A percentile compares a stretch with the other conserved stretches of the same genome.
Conservation (phyloP, 2,797 vertebrate genomes). For the Takifugu rubripes region DNA sequence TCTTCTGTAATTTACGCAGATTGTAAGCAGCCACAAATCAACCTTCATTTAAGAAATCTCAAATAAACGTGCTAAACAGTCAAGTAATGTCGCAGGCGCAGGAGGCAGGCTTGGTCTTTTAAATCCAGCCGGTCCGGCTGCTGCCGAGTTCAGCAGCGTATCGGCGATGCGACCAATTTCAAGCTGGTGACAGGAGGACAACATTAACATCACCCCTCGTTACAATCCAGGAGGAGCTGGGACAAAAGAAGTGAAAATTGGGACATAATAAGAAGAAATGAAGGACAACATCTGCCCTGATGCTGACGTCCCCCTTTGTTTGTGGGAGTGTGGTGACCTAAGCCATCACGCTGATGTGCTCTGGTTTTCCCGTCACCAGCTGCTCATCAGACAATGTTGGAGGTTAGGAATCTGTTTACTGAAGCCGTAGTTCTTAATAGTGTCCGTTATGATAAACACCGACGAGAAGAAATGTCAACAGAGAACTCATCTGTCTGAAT, state of each 20-base stretch:
- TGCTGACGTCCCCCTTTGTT: too few species aligned
- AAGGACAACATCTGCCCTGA: too few species aligned
- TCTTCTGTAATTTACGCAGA: not conserved
- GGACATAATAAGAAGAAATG: too few species aligned
- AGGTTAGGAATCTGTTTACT: slow-evolving; percentile 51
- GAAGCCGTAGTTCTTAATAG: slow-evolving; percentile 22
- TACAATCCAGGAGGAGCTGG: too few species aligned
- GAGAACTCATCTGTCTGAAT: slow-evolving; percentile 14
- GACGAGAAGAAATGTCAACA: slow-evolving; percentile 33
- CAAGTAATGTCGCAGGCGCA: slow-evolving; percentile 17
- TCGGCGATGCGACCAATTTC: too few species aligned
- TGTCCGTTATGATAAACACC: slow-evolving; percentile 13
- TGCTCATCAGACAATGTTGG: slow-evolving; percentile 13
- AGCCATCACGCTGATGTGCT: too few species aligned
- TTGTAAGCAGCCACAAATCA: not conserved
- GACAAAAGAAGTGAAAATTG: too few species aligned
- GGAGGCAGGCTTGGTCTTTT: not conserved
- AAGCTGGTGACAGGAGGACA: too few species aligned
- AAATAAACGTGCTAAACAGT: not conserved
- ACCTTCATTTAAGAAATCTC: not conserved
- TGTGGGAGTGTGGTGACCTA: too few species aligned
- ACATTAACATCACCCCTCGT: not conserved
- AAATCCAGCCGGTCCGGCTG: not conserved
- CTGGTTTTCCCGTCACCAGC: slow-evolving; percentile 5
- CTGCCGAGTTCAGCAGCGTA: too few species aligned